Percentiles rank a stretch among this genome's conserved stretches.
Conservation (phyloP, 2,888 invertebrate species). For the Cerastis rubricosa region DNA sequence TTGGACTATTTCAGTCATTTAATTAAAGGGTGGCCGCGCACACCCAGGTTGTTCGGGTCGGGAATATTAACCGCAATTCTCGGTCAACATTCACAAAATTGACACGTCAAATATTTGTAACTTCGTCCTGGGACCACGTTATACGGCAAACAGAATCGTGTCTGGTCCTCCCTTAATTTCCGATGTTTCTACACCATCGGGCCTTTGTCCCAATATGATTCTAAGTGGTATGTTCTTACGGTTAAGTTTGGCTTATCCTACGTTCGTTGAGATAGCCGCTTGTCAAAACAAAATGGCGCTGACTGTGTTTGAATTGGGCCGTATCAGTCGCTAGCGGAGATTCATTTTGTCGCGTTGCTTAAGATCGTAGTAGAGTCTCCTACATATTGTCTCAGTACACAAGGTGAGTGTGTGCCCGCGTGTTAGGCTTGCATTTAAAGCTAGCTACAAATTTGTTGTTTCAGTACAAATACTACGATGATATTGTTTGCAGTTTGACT, state of each 20-base stretch:
- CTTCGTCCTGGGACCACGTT: conserved; percentile 91
- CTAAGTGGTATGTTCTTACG: conserved; percentile 72
- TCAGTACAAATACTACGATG: conserved; percentile 90
- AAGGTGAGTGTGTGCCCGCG: conserved; percentile 87
- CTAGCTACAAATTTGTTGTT: conserved; percentile 91
- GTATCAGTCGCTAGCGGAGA: conserved; percentile 90
- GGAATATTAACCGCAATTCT: conserved; percentile 91
- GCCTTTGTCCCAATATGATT: conserved; percentile 72
- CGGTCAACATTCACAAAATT: conserved; percentile 91
- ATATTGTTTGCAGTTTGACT: conserved; percentile 90
- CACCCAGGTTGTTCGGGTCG: conserved; percentile 85
- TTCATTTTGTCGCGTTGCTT: conserved; percentile 91
- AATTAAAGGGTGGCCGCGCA: conserved; percentile 87
- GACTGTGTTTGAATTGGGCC: conserved; percentile 90
- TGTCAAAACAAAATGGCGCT: conserved; percentile 91
- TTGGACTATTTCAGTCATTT: conserved; percentile 88
- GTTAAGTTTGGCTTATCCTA: conserved; percentile 75
- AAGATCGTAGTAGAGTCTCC: conserved; percentile 88
- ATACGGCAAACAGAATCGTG: conserved; percentile 90
- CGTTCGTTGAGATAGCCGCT: conserved; percentile 84
- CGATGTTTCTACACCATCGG: conserved; percentile 85
- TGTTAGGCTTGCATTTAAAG: conserved; percentile 90
- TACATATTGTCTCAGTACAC: conserved; percentile 90
- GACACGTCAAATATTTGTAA: conserved; percentile 91
- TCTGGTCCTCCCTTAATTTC: conserved; percentile 91